Conservation (phyloP, 2,113 vertebrate genomes). For the Atractosteus spatula region DNA sequence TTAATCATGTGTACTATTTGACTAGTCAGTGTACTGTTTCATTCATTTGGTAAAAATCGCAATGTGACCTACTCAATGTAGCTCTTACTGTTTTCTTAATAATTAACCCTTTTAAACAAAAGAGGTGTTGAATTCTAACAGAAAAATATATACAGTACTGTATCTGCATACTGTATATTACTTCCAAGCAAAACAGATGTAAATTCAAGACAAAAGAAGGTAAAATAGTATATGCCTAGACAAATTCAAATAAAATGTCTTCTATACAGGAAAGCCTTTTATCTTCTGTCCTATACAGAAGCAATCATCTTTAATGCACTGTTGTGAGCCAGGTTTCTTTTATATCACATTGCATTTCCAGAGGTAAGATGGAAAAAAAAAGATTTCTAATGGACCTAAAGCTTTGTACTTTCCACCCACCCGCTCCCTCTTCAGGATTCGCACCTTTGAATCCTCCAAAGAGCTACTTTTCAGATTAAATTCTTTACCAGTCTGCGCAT, state of each 20-base stretch:
- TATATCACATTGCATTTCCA: conserved; percentile 9
- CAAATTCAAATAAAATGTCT: background rate
- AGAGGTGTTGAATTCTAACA: too few relatives aligned
- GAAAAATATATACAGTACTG: too few relatives aligned
- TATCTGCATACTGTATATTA: too few relatives aligned
- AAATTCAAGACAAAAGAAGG: too few relatives aligned
- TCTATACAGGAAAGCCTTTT: conserved; percentile 15
- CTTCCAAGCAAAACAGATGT: too few relatives aligned
- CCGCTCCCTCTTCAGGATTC: conserved; percentile 13
- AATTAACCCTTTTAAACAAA: too few relatives aligned
- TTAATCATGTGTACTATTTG: too few relatives aligned
- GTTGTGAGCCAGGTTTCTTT: conserved; percentile 8
- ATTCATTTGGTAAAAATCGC: too few relatives aligned
- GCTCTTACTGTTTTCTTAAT: too few relatives aligned
- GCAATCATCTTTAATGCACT: conserved; percentile 18
- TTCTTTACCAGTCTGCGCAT: conserved; percentile 30
- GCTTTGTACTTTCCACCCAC: conserved; percentile 22
- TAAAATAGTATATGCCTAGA: too few relatives aligned
- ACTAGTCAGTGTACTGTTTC: too few relatives aligned
- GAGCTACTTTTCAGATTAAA: conserved; percentile 33
- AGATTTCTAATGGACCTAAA: conserved; percentile 12
- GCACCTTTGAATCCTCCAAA: conserved; percentile 35
- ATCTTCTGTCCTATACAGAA: conserved; percentile 19
- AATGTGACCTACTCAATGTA: too few relatives aligned
- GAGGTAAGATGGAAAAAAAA: background rate